These are phyloP conservation scores for Apteryx mantelli DNA, from an alignment of 2,113 vertebrate genomes.

Conservation along the genomic window DNA sequence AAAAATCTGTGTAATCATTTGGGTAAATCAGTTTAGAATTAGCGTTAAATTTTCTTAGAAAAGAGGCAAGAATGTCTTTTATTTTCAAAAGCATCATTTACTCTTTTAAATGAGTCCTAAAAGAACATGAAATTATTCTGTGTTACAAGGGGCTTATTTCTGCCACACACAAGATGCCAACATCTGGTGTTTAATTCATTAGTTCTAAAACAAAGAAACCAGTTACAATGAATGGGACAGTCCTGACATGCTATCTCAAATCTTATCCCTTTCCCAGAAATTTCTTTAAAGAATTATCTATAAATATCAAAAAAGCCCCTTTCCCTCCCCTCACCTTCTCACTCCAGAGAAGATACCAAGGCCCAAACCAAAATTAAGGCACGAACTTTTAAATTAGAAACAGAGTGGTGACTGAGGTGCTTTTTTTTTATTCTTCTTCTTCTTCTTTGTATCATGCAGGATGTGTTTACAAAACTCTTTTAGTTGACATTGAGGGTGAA, in stretches of 20 bases:
- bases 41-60: neutral
- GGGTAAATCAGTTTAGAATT: constrained; percentile 10
- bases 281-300: neutral
- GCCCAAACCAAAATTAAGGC: neutral
- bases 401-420: neutral
- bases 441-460: neutral
- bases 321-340: neutral
- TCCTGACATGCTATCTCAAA: neutral
- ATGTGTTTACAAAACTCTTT: neutral
- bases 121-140: neutral
- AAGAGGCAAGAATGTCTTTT: neutral
- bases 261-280: neutral
- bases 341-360: neutral
- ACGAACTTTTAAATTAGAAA: neutral
- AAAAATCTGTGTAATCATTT: neutral
- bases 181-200: constrained; percentile 30
- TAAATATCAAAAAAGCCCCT: neutral
- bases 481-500: neutral
- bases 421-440: neutral
- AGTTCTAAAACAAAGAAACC: constrained; percentile 40
- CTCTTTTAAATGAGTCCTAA: neutral
- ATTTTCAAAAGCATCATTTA: constrained; percentile 26
- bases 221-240: constrained; percentile 9
- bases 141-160: neutral
- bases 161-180: neutral